Conservation (phyloP, 2,797 vertebrate genomes). For the Chrosomus eos region DNA sequence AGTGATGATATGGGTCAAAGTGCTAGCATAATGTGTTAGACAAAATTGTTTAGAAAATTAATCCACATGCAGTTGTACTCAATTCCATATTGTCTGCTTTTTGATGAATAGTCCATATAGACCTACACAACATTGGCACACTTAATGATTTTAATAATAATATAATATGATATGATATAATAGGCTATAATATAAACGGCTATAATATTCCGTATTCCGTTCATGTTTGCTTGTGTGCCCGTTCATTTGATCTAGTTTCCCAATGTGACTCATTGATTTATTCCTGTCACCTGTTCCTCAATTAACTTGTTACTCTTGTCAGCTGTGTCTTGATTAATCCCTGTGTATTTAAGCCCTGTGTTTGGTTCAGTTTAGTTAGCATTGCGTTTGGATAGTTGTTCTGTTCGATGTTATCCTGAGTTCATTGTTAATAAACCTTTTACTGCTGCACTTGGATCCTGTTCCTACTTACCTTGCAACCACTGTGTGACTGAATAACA, state of each 20-base stretch:
- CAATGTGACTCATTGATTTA: not conserved
- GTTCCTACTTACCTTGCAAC: not conserved
- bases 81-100: slow-evolving; percentile 33
- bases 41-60: not conserved
- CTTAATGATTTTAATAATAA: not conserved
- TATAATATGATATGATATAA: too few relatives aligned
- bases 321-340: too few relatives aligned
- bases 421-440: too few relatives aligned
- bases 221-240: not conserved
- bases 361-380: not conserved
- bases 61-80: not conserved
- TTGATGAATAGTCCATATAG: not conserved
- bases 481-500: too few relatives aligned
- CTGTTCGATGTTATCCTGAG: not conserved
- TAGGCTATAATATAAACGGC: too few relatives aligned
- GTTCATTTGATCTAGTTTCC: too few relatives aligned
- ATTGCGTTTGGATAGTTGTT: too few relatives aligned
- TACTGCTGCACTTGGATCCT: not conserved
- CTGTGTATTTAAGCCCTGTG: not conserved
- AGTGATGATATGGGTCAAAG: not conserved
- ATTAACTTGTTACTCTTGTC: too few relatives aligned
- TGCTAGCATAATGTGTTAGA: not conserved
- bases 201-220: not conserved
- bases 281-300: not conserved
- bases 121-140: not conserved